Conservation (phyloP, 2,888 invertebrate species). For the Eucriotettix oculatus region DNA sequence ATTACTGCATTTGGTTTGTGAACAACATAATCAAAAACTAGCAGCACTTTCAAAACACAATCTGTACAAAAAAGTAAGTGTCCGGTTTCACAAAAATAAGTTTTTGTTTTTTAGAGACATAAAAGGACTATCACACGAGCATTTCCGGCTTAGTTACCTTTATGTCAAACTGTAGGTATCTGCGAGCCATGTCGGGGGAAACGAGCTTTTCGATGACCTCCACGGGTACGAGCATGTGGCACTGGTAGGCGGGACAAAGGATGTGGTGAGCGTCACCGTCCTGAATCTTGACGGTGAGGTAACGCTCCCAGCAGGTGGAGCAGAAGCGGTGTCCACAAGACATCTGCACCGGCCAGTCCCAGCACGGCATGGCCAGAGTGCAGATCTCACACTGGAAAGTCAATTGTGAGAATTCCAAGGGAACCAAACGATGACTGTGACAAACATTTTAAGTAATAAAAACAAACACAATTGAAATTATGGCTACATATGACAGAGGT, state of each 20-base stretch:
- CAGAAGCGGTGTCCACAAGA: constrained; percentile 47
- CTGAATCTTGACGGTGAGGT: constrained; percentile 44
- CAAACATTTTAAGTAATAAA: too few relatives aligned
- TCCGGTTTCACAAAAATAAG: too few relatives aligned
- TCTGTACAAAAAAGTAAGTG: too few relatives aligned
- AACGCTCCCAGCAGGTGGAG: constrained; percentile 45
- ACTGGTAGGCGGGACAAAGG: constrained; percentile 45
- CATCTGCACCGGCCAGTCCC: constrained; percentile 34
- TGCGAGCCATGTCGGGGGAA: constrained; percentile 43
- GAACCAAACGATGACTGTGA: too few relatives aligned
- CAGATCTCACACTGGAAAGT: constrained; percentile 42
- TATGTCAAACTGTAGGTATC: constrained; percentile 51
- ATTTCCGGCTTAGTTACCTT: constrained; percentile 27
- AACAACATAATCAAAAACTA: too few relatives aligned
- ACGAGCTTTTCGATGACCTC: constrained; percentile 47
- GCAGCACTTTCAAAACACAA: too few relatives aligned
- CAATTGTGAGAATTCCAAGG: too few relatives aligned
- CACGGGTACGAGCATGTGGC: constrained; percentile 43
- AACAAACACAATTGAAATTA: too few relatives aligned
- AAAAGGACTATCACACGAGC: too few relatives aligned
- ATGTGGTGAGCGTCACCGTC: constrained; percentile 49
- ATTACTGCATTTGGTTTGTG: too few relatives aligned
- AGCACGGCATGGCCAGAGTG: constrained; percentile 28
- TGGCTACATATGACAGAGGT: too few relatives aligned
- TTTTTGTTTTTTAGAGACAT: too few relatives aligned